Evolutionary conservation across 2,797 vertebrate genomes (phyloP), one percentile per base, ranked within the genome.

Genomic region (Nasua narica): DNA sequence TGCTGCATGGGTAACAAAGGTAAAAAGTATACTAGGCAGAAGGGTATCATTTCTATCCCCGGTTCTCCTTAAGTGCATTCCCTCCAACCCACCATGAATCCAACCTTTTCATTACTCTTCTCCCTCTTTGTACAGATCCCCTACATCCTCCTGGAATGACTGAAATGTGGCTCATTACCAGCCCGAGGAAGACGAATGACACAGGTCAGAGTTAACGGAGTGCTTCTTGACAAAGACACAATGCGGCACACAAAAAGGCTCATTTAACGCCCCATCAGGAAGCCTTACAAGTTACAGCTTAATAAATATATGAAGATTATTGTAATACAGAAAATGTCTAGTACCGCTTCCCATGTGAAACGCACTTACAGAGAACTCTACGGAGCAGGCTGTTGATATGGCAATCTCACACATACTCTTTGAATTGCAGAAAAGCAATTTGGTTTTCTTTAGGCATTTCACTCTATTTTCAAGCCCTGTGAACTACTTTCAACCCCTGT

Each of bases 291-390:
- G 96, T 89, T 50, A 23, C 69, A 95, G 96, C 90, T 98, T 98
- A 98, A 98, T 98, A 98, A 98, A 97, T 2, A 37, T 54, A 98
- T 95, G 97, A 97, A 98, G 98, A 98, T 97, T 97, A 94, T 94
- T 97, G 0, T 96, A 97, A 98, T 96, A 96, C 29, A 98, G 94
- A 98, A 98, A 98, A 98, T 70, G 83, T 58, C 96, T 96, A 95
- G 95, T 96, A 96, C 92, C 69, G 90, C 96, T 98, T 98, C 97
- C 83, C 97, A 69, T 91, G 54, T 97, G 87, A 96, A 98, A 97
- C 37, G 40, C 35, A 74, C 88, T 96, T 92, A 96, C 16, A 69
- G 97, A 96, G 81, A 97, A 97, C 82, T 87, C 98, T 94, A 32
- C 13, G 37, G 96, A 95, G 77, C 92, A 79, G 46, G 78, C 65